These are phyloP conservation scores for Adelognathus sp. DNA, from an alignment of 2,888 invertebrate species.

Conservation along the genomic window DNA sequence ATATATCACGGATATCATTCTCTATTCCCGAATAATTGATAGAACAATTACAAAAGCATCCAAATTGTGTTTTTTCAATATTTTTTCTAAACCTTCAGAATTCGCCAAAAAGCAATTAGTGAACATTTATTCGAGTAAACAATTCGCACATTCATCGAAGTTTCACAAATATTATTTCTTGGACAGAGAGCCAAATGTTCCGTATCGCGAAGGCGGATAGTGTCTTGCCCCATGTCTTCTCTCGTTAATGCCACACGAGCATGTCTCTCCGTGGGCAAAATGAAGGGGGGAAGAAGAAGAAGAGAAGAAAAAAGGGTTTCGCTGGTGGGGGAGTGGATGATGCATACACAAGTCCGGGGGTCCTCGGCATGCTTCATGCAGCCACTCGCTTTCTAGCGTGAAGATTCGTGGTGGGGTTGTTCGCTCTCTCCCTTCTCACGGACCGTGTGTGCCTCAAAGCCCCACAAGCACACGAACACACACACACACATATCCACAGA, in stretches of 20 bases:
- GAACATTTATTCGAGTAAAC: background rate
- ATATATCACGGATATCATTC: too few relatives aligned
- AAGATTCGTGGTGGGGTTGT: slow-evolving; percentile 46
- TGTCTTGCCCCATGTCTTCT: slow-evolving; percentile 22
- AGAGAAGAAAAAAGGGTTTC: slow-evolving; percentile 35
- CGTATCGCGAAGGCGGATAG: slow-evolving; percentile 11
- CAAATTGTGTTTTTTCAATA: too few relatives aligned
- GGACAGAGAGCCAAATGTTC: slow-evolving; percentile 33
- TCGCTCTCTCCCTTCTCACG: slow-evolving; percentile 41
- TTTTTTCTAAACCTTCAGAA: background rate
- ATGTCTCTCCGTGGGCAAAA: slow-evolving; percentile 26
- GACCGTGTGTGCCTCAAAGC: slow-evolving; percentile 42
- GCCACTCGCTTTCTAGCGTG: slow-evolving; percentile 19
- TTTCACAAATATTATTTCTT: slow-evolving; percentile 35
- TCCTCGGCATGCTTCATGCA: slow-evolving; percentile 15
- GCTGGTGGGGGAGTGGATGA: slow-evolving; percentile 46
- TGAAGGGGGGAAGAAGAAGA: slow-evolving; percentile 36
- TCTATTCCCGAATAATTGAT: too few relatives aligned
- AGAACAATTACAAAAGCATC: too few relatives aligned
- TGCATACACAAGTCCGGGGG: slow-evolving; percentile 42
- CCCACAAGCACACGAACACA: too few relatives aligned
- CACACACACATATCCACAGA: slow-evolving; percentile 24
- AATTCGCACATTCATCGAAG: slow-evolving; percentile 25
- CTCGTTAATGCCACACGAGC: background rate
- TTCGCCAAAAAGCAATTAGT: background rate